A percentile compares a stretch with the other conserved stretches of the same genome.
Evolutionary conservation across 1,140 invertebrate genomes (phyloP).

Genomic region (Micrasema longulum): DNA sequence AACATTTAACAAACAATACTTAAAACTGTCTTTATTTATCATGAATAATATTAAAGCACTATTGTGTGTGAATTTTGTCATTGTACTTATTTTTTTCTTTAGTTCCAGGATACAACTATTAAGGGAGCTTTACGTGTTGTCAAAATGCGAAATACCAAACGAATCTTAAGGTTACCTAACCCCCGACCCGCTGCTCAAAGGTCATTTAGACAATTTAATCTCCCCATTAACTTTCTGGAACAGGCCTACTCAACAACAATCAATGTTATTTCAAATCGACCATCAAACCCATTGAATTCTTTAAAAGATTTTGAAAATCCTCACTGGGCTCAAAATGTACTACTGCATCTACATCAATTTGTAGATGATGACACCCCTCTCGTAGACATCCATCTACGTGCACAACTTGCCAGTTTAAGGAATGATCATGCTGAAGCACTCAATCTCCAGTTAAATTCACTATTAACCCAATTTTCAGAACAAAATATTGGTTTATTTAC

Average conservation of each 20-base stretch:
- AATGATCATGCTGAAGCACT: constrained; percentile 47
- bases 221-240: constrained; percentile 16
- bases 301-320: constrained; percentile 42
- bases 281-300: constrained; percentile 42
- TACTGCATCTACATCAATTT: constrained; percentile 45
- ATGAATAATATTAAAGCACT: no score
- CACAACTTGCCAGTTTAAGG: constrained; percentile 42
- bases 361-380: constrained; percentile 52
- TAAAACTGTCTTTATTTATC: no score
- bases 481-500: neutral
- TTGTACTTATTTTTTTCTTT: constrained; percentile 4
- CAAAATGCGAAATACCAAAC: constrained; percentile 65
- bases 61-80: no score
- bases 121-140: constrained; percentile 64
- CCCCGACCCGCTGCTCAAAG: constrained; percentile 41
- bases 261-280: constrained; percentile 21
- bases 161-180: constrained; percentile 66
- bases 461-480: constrained; percentile 21
- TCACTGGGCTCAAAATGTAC: constrained; percentile 39
- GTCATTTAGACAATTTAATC: constrained; percentile 40
- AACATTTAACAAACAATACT: no score
- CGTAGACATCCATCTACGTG: constrained; percentile 46
- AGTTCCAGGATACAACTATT: constrained; percentile 51
- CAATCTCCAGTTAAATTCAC: constrained; percentile 47
- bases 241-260: constrained; percentile 11